These are phyloP conservation scores for Pterocles burchelli DNA, from an alignment of 2,113 vertebrate species.

Conservation along the genomic window DNA sequence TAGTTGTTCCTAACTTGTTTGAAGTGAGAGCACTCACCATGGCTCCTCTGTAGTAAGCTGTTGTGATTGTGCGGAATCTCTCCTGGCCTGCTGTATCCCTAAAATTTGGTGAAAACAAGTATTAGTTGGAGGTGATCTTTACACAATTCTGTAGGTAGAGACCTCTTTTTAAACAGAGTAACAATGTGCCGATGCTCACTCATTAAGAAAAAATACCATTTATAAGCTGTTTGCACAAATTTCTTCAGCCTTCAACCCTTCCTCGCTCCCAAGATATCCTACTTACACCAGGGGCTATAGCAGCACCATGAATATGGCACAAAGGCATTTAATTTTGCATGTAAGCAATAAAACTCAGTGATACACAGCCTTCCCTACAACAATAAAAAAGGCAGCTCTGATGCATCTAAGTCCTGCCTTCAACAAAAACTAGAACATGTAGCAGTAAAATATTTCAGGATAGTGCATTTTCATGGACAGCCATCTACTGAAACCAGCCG, in stretches of 20 bases:
- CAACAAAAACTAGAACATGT: not conserved
- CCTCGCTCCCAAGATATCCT: not conserved
- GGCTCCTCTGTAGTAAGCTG: constrained; percentile 92
- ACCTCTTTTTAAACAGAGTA: not conserved
- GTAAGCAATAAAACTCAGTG: not conserved
- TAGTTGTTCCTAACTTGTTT: not conserved
- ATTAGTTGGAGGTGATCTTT: not conserved
- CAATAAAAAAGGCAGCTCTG: not conserved
- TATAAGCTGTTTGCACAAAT: not conserved
- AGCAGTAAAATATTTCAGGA: not conserved
- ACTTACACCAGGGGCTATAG: not conserved
- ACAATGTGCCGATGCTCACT: not conserved
- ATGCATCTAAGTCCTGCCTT: not conserved
- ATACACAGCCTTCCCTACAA: not conserved
- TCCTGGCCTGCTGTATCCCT: constrained; percentile 94
- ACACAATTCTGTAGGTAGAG: not conserved
- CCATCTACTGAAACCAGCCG: not conserved
- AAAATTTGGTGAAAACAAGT: constrained; percentile 14
- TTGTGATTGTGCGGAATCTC: constrained; percentile 92
- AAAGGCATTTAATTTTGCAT: not conserved
- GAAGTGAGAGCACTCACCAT: constrained; percentile 81
- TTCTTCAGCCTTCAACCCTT: not conserved
- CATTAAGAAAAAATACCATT: not conserved
- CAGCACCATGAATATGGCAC: not conserved
- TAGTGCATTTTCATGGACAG: not conserved